phyloP scores from a whole-genome alignment of 2,113 vertebrate species.

The Formicarius rufipectus region DNA sequence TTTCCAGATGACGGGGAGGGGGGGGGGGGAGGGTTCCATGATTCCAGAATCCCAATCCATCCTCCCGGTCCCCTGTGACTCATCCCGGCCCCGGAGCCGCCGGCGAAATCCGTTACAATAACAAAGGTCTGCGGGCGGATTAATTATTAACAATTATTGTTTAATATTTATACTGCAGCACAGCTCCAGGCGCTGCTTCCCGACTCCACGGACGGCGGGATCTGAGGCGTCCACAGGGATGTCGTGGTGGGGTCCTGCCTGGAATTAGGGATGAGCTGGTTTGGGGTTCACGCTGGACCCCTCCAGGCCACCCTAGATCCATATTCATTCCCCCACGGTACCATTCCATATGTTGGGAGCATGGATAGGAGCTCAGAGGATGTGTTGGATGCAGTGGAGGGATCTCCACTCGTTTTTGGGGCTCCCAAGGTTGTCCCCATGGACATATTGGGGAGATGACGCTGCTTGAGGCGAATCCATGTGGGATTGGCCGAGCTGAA shows the following conservation, averaged over 20 bases:
- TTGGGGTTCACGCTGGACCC: not conserved
- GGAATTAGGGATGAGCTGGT: not conserved
- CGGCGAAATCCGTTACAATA: slow-evolving; percentile 49
- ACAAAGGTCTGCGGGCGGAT: slow-evolving; percentile 44
- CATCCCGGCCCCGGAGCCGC: not conserved
- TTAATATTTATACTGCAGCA: slow-evolving; percentile 59
- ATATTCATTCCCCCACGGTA: rapidly evolving
- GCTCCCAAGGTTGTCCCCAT: not conserved
- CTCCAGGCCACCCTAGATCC: not conserved
- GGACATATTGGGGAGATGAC: not conserved
- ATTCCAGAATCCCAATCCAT: not conserved
- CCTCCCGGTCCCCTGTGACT: not conserved
- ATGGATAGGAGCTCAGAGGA: rapidly evolving
- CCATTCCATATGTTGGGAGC: rapidly evolving
- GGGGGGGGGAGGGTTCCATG: no score
- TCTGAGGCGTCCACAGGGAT: not conserved
- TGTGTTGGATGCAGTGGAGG: not conserved
- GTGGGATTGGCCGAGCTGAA: not conserved
- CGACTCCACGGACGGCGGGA: not conserved
- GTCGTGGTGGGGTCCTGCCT: rapidly evolving
- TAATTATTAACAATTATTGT: slow-evolving; percentile 61
- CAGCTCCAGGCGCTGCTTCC: not conserved
- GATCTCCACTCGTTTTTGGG: not conserved
- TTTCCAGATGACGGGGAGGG: not conserved
- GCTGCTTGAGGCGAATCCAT: rapidly evolving